Base-by-base conservation (phyloP, 2,888 invertebrate genomes). In the Andricus curvator region DNA sequence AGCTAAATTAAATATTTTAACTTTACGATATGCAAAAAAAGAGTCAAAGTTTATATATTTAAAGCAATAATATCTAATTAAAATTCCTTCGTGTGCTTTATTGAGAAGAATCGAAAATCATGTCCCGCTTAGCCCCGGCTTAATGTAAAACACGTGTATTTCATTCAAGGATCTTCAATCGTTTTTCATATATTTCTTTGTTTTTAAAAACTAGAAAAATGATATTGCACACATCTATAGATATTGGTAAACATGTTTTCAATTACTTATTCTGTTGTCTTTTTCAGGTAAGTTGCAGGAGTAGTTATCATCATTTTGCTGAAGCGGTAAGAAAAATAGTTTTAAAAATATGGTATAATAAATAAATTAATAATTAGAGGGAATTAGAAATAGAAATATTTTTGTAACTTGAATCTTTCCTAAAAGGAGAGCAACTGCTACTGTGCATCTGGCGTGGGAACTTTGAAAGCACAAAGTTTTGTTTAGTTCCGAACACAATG, bases 401-500 rank as follows among this genome's bases (percentile, higher is more conserved):
- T 74, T 33, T 74, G 17, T 17, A 29, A 60, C 25, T 56, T 13
- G 1, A n/a, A 70, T 66, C 29, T 70, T 56, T 33, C 51, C 33
- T 33, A 56, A 74, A 74, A 33, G 29, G 56, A 33, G 37, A 74
- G 74, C 51, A 17, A 33, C 33, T 74, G 25, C n/a, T 33, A 33
- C n/a, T 56, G 33, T 51, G 51, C 20, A n/a, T 56, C 29, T n/a
- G 74, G 74, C 1, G 51, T 51, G n/a, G 20, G 17, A 74, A 74
- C 33, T 74, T 74, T 56, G 74, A 56, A 74, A 74, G 74, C 56
- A 74, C n/a, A 37, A 74, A 74, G 74, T 74, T 74, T n/a, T 56
- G 17, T 37, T 29, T 74, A 74, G 74, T 74, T 74, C 20, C 29
- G 33, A 56, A 56, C 56, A 51, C 56, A 56, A 74, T 74, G 56